Evolutionary conservation across 1,140 invertebrate species (phyloP).

Genomic region (Battus philenor): DNA sequence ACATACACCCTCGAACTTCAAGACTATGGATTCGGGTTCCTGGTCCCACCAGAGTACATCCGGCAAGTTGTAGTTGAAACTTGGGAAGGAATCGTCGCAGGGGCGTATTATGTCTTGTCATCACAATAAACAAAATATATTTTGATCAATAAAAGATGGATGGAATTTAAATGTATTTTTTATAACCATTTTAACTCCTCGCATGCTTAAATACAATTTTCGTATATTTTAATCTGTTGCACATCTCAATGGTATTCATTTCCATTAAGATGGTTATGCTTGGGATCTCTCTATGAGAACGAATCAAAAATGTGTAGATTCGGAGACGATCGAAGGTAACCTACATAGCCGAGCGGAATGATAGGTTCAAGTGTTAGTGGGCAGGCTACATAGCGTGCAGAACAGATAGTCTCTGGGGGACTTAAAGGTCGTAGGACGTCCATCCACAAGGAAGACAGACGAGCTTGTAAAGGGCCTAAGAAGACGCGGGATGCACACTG

Average conservation of each 20-base stretch:
- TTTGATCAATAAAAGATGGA: not conserved
- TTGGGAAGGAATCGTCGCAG: constrained; percentile 79
- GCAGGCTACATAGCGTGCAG: too few relatives aligned
- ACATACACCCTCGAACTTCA: constrained; percentile 83
- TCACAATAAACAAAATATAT: constrained; percentile 10
- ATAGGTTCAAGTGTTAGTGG: too few relatives aligned
- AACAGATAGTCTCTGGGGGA: too few relatives aligned
- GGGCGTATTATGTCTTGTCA: constrained; percentile 42
- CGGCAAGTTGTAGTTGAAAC: constrained; percentile 80
- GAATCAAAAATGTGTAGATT: too few relatives aligned
- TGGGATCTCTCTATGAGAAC: too few relatives aligned
- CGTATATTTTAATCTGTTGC: not conserved
- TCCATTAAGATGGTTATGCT: too few relatives aligned
- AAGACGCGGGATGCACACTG: too few relatives aligned
- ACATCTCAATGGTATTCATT: not conserved
- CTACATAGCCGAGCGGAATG: too few relatives aligned
- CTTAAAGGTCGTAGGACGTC: too few relatives aligned
- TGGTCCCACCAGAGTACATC: constrained; percentile 81
- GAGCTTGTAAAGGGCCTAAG: too few relatives aligned
- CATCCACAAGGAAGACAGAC: too few relatives aligned
- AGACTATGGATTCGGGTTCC: constrained; percentile 76
- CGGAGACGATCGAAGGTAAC: too few relatives aligned
- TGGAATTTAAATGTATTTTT: not conserved
- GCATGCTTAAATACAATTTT: not conserved
- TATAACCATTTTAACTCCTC: not conserved